phyloP scores from a whole-genome alignment of 2,113 vertebrate genomes.

The Rattus norvegicus region GRCr8 NC_086029.1:57499501-57500000 shows the following conservation, averaged over 20 bases:
- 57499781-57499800: too few species aligned
- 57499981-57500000: not conserved
- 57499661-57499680: slow-evolving; percentile 93
- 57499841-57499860: not conserved
- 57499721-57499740: slow-evolving; percentile 32
- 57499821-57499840: not conserved
- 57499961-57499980: not conserved
- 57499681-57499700: slow-evolving; percentile 97
- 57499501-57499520: slow-evolving; percentile 85
- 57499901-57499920: not conserved
- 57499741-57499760: not conserved
- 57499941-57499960: not conserved
- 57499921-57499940: not conserved
- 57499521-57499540: slow-evolving; percentile 91
- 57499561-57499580: slow-evolving; percentile 92
- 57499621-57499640: slow-evolving; percentile 94
- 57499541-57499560: slow-evolving; percentile 93
- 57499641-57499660: slow-evolving; percentile 96
- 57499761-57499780: too few species aligned
- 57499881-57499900: fast-evolving
- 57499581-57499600: slow-evolving; percentile 95
- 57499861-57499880: not conserved
- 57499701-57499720: slow-evolving; percentile 15
- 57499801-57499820: too few species aligned
- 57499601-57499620: slow-evolving; percentile 95